Evolutionary conservation across 2,888 invertebrate species (phyloP), one percentile per base, ranked within the genome.

Genomic region (Chromoteleia sp.): DNA sequence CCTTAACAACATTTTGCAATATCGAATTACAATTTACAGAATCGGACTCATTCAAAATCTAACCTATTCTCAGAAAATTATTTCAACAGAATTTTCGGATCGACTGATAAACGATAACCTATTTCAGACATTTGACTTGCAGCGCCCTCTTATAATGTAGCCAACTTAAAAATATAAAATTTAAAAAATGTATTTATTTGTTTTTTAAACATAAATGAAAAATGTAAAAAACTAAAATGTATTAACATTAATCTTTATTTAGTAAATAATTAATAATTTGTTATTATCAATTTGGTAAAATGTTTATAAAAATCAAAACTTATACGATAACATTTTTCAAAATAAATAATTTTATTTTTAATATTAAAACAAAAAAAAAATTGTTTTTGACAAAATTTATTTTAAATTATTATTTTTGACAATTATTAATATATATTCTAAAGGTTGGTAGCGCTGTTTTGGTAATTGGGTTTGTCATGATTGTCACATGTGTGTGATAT

Each of bases 31-130:
- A 41, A 52, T 71, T 71, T 61, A 39, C 8, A 8, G 29, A n/a
- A 56, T 48, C n/a, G 10, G 5, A 54, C 12, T 68, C 43, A 68
- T 68, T 33, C 56, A 56, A 56, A 56, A 56, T 29, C 2, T 56
- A 68, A 68, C 68, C 68, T 68, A 68, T 33, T 19, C 30, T 6
- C 7, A 12, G 1, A 3, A 50, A 33, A 56, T 15, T 54, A 41
- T 33, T 56, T 39, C 50, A 52, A 52, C 52, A 21, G 10, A 65
- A 52, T 65, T 65, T 65, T 45, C 29, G n/a, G 17, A 65, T 1
- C 19, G 14, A 36, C 15, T 61, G 61, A 29, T 30, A 61, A 61
- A 61, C 19, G 61, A 45, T 61, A 61, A 61, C 61, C 45, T 36
- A 52, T 63, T 25, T 25, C 25, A 12, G 8, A 8, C 14, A 8